These are phyloP conservation scores for Cololabis saira DNA, from an alignment of 2,113 vertebrate species.

Conservation along the genomic window DNA sequence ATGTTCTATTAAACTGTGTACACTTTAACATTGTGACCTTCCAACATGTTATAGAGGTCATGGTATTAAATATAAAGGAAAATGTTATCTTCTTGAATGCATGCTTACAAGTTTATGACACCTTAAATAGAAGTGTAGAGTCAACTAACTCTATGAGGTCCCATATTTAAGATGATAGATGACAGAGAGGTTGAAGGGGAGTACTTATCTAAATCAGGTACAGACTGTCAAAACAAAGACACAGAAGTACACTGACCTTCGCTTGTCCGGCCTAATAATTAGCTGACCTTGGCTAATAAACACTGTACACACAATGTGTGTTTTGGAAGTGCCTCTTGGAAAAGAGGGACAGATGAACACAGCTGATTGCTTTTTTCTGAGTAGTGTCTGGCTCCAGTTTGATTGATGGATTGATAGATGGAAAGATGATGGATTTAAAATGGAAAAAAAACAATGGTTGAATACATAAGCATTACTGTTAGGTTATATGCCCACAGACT, in stretches of 20 bases:
- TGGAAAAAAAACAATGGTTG: slow-evolving; percentile 44
- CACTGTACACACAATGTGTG: slow-evolving; percentile 31
- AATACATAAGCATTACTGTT: slow-evolving; percentile 29
- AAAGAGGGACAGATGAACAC: slow-evolving; percentile 64
- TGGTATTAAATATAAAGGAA: slow-evolving; percentile 1
- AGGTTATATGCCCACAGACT: slow-evolving; percentile 21
- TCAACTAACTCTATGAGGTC: slow-evolving; percentile 41
- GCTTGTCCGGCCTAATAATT: slow-evolving; percentile 83
- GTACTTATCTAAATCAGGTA: slow-evolving; percentile 79
- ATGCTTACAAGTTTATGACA: neutral
- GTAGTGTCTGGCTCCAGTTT: slow-evolving; percentile 67
- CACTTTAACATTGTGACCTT: neutral
- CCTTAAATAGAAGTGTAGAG: slow-evolving; percentile 40
- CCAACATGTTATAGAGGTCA: too few relatives aligned
- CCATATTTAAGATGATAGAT: slow-evolving; percentile 73
- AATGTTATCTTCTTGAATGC: neutral
- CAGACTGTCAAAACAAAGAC: slow-evolving; percentile 67
- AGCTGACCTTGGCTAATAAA: slow-evolving; percentile 81
- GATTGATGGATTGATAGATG: slow-evolving; percentile 62
- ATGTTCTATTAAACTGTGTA: neutral
- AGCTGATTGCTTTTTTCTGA: slow-evolving; percentile 76
- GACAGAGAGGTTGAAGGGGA: slow-evolving; percentile 73
- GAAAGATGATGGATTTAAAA: slow-evolving; percentile 35
- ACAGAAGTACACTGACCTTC: slow-evolving; percentile 80
- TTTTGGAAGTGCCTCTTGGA: too few relatives aligned